Evolutionary conservation across 2,888 invertebrate species (phyloP).

Genomic region (Ptilodon capucinus): DNA sequence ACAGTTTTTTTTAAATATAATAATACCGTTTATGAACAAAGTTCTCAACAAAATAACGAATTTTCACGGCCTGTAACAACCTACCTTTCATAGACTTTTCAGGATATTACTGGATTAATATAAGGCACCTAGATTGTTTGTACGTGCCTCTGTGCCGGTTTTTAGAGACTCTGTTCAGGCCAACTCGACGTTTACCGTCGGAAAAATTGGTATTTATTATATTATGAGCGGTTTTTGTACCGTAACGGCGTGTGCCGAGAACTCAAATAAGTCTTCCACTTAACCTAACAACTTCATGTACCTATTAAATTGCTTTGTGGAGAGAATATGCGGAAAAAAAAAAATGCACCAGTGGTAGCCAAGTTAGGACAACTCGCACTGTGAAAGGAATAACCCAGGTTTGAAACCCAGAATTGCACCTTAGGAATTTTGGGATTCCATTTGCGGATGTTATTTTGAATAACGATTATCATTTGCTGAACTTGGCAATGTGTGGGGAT

Average conservation of each 20-base stretch:
- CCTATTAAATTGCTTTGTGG: conserved; percentile 17
- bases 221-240: conserved; percentile 46
- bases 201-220: conserved; percentile 58
- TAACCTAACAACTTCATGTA: conserved; percentile 40
- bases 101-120: conserved; percentile 26
- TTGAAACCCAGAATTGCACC: too few species aligned
- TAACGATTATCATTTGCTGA: too few species aligned
- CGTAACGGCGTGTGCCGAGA: conserved; percentile 25
- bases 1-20: too few species aligned
- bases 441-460: too few species aligned
- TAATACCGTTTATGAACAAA: too few species aligned
- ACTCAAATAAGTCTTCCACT: conserved; percentile 44
- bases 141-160: conserved; percentile 32
- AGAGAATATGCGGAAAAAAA: conserved; percentile 8
- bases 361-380: too few species aligned
- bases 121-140: conserved; percentile 36
- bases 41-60: background rate
- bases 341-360: too few species aligned
- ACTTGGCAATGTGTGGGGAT: too few species aligned
- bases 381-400: too few species aligned
- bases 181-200: conserved; percentile 34
- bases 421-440: too few species aligned
- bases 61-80: too few species aligned
- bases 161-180: conserved; percentile 20
- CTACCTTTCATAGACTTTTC: conserved; percentile 28